These are phyloP conservation scores for Xiphophorus maculatus DNA, from an alignment of 2,113 vertebrate genomes.

Conservation along the genomic window DNA sequence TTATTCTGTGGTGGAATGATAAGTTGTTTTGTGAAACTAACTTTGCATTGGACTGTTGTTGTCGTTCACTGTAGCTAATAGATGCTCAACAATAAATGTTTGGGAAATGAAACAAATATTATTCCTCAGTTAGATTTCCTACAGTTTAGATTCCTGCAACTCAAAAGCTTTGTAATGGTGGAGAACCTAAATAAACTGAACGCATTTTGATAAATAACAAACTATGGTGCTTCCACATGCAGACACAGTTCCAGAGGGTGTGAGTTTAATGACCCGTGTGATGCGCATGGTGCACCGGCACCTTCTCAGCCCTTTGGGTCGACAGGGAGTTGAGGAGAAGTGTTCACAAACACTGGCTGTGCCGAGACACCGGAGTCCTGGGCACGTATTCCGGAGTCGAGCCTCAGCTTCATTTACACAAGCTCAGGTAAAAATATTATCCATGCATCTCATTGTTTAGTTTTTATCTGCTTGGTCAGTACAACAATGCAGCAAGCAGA, in stretches of 20 bases:
- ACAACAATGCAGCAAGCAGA: background rate
- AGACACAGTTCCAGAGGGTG: constrained; percentile 44
- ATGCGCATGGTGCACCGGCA: constrained; percentile 66
- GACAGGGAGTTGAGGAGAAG: constrained; percentile 31
- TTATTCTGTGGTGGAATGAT: constrained; percentile 39
- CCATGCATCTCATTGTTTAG: background rate
- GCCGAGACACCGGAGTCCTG: constrained; percentile 37
- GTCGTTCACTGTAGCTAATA: background rate
- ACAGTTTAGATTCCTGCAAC: background rate
- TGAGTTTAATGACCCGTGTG: constrained; percentile 60
- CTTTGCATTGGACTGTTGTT: background rate
- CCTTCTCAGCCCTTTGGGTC: constrained; percentile 54
- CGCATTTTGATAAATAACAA: background rate
- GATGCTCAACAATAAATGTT: background rate
- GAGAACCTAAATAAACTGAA: background rate
- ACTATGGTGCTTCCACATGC: background rate
- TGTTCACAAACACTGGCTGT: constrained; percentile 27
- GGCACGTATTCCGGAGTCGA: constrained; percentile 27
- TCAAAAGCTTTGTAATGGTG: background rate
- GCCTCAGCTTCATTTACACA: constrained; percentile 49
- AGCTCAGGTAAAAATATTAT: constrained; percentile 60
- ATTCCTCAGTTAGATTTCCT: background rate
- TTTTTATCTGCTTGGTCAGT: background rate
- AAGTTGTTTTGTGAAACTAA: constrained; percentile 26
- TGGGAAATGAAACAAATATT: fast-evolving